Evolutionary conservation across 2,888 invertebrate genomes (phyloP), one percentile per base, ranked within the genome.

Genomic region (Mimas tiliae): DNA sequence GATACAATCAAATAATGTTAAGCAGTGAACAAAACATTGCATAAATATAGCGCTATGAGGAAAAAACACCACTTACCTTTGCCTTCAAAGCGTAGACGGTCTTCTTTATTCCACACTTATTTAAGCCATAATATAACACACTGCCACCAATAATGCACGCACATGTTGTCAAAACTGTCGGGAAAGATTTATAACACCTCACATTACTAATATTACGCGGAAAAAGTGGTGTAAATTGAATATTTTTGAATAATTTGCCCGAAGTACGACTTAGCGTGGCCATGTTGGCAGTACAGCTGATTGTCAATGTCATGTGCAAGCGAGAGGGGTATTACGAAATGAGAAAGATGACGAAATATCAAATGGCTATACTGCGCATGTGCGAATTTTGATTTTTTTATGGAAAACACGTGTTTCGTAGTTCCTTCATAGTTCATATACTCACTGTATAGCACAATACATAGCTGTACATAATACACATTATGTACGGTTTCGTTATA

Each of bases 201-300:
- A 82, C 74, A 75, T 84, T 77, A 79, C 85, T 88, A 71, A 85
- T 82, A 86, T 89, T 89, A 69, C 90, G 86, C 66, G 75, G 74
- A 51, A 85, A 79, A 82, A 83, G 76, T 45, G 85, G 82, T 53
- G 84, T 79, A 83, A 86, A 75, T 72, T 86, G 85, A 69, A 89
- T 79, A 84, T 91, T 92, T 86, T 81, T 84, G 63, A 93, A 81
- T 82, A 94, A 86, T 88, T 90, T 93, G 63, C 77, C 80, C 71
- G 91, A 84, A 73, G 84, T 83, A 79, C 92, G 90, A 83, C 91
- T 83, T 76, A 93, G 66, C 83, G 93, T 89, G 82, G 94, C 94
- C 94, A 94, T 94, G 89, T 91, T 94, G 90, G 84, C 74, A 87
- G 82, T 87, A 88, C 89, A 87, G 88, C 84, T 86, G 85, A 84